Conservation (phyloP, 1,140 invertebrate genomes). For the Tetranychus cinnabarinus region DNA sequence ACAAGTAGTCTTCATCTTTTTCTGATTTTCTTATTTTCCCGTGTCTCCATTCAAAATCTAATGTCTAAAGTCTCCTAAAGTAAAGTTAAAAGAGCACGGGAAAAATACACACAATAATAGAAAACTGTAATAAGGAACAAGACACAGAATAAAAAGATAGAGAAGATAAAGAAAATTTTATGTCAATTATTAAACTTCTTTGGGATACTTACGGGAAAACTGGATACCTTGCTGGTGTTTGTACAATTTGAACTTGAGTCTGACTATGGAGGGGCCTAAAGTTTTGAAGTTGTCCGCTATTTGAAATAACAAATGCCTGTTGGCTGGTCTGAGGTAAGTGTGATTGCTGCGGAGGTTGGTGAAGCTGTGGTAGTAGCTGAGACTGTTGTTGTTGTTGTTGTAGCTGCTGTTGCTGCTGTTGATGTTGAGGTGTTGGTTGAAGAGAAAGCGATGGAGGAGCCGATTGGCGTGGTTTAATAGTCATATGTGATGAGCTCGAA, state of each 20-base stretch:
- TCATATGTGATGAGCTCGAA: neutral
- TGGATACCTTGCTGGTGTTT: neutral
- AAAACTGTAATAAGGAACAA: neutral
- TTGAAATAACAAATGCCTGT: neutral
- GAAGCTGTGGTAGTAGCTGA: neutral
- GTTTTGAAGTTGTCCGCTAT: neutral
- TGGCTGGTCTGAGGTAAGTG: neutral
- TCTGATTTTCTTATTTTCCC: too few species aligned
- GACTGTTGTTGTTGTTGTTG: neutral
- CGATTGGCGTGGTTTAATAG: neutral
- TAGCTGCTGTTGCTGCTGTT: neutral
- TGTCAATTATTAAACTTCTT: too few species aligned
- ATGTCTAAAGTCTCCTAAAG: neutral
- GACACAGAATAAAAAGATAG: neutral
- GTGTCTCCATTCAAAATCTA: too few species aligned
- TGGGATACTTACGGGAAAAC: neutral
- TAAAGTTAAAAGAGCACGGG: neutral
- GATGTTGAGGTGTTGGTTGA: conserved; percentile 6
- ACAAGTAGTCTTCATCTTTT: too few species aligned
- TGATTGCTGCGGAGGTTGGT: neutral
- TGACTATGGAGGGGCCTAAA: neutral
- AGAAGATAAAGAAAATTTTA: neutral
- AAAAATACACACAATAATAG: too few species aligned
- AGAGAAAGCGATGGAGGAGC: neutral
- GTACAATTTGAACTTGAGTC: neutral